Percentiles rank a stretch among this genome's conserved stretches.
phyloP scores from a whole-genome alignment of 2,797 vertebrate species.

The Macropodus opercularis region DNA sequence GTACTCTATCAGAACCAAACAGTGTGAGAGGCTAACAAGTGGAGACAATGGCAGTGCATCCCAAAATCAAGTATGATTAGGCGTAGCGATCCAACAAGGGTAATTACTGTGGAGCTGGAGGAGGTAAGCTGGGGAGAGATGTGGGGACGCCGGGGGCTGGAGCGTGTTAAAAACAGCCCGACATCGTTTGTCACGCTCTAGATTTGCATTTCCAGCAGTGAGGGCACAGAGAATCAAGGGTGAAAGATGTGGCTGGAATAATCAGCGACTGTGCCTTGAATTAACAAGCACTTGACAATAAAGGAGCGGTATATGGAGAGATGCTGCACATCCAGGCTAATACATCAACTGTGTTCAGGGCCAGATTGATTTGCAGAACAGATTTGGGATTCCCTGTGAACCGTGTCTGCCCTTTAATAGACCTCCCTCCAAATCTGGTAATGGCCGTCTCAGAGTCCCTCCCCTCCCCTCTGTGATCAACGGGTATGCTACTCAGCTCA shows the following conservation, averaged over 20 bases:
- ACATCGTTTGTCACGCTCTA: conserved; percentile 71
- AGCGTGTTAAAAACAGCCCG: conserved; percentile 69
- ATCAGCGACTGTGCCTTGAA: conserved; percentile 58
- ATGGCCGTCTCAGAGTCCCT: conserved; percentile 44
- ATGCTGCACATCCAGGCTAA: neutral
- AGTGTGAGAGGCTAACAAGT: conserved; percentile 76
- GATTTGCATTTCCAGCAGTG: conserved; percentile 76
- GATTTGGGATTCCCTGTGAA: conserved; percentile 54
- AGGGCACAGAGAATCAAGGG: conserved; percentile 62
- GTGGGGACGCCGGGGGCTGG: conserved; percentile 56
- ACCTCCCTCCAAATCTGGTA: conserved; percentile 51
- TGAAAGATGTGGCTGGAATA: conserved; percentile 70
- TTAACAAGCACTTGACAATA: conserved; percentile 48
- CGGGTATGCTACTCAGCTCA: conserved; percentile 44
- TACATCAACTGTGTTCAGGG: neutral
- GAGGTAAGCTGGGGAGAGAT: conserved; percentile 66
- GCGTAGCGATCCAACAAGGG: conserved; percentile 78
- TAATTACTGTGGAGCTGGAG: conserved; percentile 77
- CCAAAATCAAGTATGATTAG: conserved; percentile 84
- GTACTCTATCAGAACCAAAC: conserved; percentile 71
- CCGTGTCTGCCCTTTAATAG: conserved; percentile 34
- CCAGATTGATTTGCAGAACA: conserved; percentile 52
- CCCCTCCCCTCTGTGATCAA: conserved; percentile 51
- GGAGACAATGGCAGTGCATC: conserved; percentile 79
- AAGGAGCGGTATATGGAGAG: neutral